Base-by-base conservation (phyloP, 2,113 vertebrate genomes). In the Butorides virescens region DNA sequence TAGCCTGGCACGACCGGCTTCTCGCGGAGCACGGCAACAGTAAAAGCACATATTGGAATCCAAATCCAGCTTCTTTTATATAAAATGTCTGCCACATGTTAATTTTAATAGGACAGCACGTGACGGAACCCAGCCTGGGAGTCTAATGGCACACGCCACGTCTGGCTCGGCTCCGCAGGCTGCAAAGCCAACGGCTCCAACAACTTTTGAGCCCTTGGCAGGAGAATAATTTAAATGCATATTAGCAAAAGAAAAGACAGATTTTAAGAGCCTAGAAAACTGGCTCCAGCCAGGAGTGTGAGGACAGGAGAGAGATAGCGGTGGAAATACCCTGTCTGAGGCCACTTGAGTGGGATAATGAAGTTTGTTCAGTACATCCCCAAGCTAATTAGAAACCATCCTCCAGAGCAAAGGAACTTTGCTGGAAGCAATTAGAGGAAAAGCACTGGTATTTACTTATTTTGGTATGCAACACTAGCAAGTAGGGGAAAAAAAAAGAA, bases 91-190 rank as follows among this genome's bases (percentile, higher is more conserved):
- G 74, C 18, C 52, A 39, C 9, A 2, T 1, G 19, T 47, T 30
- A 15, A 42, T 63, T 79, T 5, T 19, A 9, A 36, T n/a, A 67
- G 77, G 74, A 58, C 30, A 74, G 88, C 70, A 42, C 1, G 37
- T 29, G 87, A 37, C 39, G 82, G 82, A 92, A 58, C 74, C 56
- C 71, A 55, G 53, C 1, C 49, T 29, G 65, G 39, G 56, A 16
- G 53, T 29, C 42, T 11, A 20, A 34, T 13, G 20, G 23, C 56
- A 5, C 52, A 17, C 1, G 1, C 50, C 0, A 0, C 0, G 46
- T 3, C 30, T 0, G 17, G 53, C 70, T 81, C 13, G 0, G 30
- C 91, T 92, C 78, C 29, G 5, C 2, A 0, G 34, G 66, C 82
- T 76, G 86, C 90, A 34, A 34, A 23, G 74, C 12, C 44, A 59